Evolutionary conservation across 2,888 invertebrate species (phyloP).

Genomic region (Synergus gifuensis): DNA sequence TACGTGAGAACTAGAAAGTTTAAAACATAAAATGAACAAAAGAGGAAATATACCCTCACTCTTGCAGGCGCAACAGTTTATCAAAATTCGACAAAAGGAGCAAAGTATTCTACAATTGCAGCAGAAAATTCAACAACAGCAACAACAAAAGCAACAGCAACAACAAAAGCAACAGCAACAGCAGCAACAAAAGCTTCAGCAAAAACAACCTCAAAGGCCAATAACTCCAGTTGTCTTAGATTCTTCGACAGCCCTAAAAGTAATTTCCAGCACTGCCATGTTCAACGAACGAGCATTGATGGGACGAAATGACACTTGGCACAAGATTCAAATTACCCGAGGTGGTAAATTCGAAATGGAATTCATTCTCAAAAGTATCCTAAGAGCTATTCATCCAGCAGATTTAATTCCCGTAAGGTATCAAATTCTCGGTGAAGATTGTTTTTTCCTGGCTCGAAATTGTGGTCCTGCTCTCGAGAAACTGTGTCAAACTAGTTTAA

Average conservation of each 20-base stretch:
- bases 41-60: conserved; percentile 3
- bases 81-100: conserved; percentile 25
- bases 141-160: not conserved
- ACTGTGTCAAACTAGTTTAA: conserved; percentile 77
- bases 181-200: not conserved
- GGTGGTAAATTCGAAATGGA: conserved; percentile 73
- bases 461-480: conserved; percentile 79
- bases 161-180: not conserved
- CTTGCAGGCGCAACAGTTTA: not conserved
- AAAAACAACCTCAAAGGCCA: conserved; percentile 16
- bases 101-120: not conserved
- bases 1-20: not conserved
- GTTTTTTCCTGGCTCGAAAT: conserved; percentile 78
- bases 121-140: conserved; percentile 8
- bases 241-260: conserved; percentile 64
- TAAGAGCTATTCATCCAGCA: conserved; percentile 77
- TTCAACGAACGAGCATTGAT: conserved; percentile 69
- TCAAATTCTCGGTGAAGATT: conserved; percentile 71
- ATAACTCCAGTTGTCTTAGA: conserved; percentile 61
- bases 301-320: conserved; percentile 72
- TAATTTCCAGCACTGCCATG: conserved; percentile 65
- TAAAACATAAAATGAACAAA: not conserved
- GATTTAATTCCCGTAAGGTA: conserved; percentile 79
- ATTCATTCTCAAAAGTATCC: conserved; percentile 75
- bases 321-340: conserved; percentile 68